Percentiles rank a stretch among this genome's conserved stretches.
Evolutionary conservation across 2,888 invertebrate species (phyloP).

Genomic region (Athripsodes cinereus): DNA sequence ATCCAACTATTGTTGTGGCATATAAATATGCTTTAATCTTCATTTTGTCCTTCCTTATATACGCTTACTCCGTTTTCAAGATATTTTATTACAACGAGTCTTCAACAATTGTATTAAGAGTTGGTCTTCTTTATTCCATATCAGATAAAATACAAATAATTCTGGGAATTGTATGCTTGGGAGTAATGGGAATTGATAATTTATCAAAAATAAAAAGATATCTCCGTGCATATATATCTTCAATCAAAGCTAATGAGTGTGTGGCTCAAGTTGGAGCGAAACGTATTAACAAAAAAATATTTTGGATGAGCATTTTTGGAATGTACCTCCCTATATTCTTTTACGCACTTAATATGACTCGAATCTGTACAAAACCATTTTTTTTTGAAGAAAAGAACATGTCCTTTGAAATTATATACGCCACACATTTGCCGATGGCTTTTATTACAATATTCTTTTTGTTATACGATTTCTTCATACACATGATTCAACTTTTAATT

Average conservation of each 20-base stretch:
- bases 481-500: too few species aligned
- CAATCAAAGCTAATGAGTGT: background rate
- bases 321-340: background rate
- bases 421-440: too few species aligned
- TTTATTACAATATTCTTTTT: too few species aligned
- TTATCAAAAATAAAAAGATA: background rate
- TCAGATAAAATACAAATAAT: background rate
- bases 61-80: background rate
- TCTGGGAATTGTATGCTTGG: background rate
- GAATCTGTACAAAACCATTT: too few species aligned
- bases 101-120: background rate
- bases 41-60: background rate
- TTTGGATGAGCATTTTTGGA: background rate
- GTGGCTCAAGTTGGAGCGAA: background rate
- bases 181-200: background rate
- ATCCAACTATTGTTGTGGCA: background rate
- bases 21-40: background rate
- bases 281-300: background rate
- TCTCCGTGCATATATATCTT: background rate
- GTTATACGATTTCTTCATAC: too few species aligned
- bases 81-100: conserved; percentile 14
- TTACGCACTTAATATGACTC: too few species aligned
- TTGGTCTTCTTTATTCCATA: background rate
- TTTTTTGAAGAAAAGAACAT: too few species aligned
- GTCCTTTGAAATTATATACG: too few species aligned